Conservation (phyloP, 2,797 vertebrate species). For the Gallinago nigripennis region DNA sequence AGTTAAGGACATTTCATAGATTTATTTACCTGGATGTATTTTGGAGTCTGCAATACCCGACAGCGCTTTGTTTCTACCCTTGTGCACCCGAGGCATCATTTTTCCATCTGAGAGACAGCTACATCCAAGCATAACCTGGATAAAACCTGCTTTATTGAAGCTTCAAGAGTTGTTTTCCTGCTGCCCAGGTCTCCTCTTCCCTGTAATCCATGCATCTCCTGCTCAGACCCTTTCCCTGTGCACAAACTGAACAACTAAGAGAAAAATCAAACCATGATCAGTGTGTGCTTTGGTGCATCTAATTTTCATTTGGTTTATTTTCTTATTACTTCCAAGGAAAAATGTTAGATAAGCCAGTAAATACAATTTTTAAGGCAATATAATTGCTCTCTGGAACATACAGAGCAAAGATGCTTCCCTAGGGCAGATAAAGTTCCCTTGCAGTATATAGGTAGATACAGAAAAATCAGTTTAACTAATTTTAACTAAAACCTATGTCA, state of each 20-base stretch:
- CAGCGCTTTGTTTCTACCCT: neutral
- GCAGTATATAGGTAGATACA: neutral
- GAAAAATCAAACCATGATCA: neutral
- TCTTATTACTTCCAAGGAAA: neutral
- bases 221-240: rapidly evolving
- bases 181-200: neutral
- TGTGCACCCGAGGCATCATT: neutral
- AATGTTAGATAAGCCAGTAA: neutral
- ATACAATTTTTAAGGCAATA: neutral
- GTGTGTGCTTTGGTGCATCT: rapidly evolving
- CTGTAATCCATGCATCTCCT: neutral
- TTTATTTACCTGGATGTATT: neutral
- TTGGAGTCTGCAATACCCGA: neutral
- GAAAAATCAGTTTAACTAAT: neutral
- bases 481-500: neutral
- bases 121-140: neutral
- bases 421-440: neutral
- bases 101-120: neutral
- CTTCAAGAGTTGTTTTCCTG: neutral
- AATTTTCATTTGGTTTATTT: neutral
- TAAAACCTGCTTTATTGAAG: neutral
- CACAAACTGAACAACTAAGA: neutral
- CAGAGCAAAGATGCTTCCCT: neutral
- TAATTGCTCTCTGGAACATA: neutral
- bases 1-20: constrained; percentile 81